Percentiles rank a stretch among this genome's conserved stretches.
Conservation (phyloP, 2,797 vertebrate genomes). For the Neostethus bicornis region DNA sequence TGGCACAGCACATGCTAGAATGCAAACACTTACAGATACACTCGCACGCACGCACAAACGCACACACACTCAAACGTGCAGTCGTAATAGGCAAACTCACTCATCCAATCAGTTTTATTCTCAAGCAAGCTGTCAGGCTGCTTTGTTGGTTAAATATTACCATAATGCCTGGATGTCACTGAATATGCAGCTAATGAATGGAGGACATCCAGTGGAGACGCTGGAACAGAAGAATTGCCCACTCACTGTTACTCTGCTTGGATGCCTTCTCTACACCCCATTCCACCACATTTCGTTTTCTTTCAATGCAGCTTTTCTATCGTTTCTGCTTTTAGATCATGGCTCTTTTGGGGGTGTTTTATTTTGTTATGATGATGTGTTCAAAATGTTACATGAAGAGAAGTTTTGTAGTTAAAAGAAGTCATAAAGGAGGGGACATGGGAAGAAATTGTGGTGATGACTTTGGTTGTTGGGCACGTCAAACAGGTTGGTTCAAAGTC, state of each 20-base stretch:
- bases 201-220: constrained; percentile 69
- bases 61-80: constrained; percentile 50
- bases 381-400: no score
- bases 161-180: constrained; percentile 70
- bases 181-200: constrained; percentile 71
- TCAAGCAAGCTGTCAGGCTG: constrained; percentile 70
- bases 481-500: no score
- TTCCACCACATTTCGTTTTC: constrained; percentile 19
- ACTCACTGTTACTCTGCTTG: constrained; percentile 41
- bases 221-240: constrained; percentile 54
- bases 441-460: no score
- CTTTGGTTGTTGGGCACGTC: no score
- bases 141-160: constrained; percentile 75
- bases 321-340: background rate
- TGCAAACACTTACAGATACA: constrained; percentile 54
- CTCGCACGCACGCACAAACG: constrained; percentile 30
- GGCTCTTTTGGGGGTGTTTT: no score
- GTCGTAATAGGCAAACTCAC: constrained; percentile 60
- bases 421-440: no score
- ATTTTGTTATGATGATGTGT: no score
- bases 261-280: constrained; percentile 18
- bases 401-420: no score
- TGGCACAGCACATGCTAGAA: constrained; percentile 78
- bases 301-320: background rate
- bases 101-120: constrained; percentile 71